A percentile compares a stretch with the other conserved stretches of the same genome.
These are phyloP conservation scores for Crotalus viridis DNA, from an alignment of 2,113 vertebrate species.

Conservation along the genomic window DNA sequence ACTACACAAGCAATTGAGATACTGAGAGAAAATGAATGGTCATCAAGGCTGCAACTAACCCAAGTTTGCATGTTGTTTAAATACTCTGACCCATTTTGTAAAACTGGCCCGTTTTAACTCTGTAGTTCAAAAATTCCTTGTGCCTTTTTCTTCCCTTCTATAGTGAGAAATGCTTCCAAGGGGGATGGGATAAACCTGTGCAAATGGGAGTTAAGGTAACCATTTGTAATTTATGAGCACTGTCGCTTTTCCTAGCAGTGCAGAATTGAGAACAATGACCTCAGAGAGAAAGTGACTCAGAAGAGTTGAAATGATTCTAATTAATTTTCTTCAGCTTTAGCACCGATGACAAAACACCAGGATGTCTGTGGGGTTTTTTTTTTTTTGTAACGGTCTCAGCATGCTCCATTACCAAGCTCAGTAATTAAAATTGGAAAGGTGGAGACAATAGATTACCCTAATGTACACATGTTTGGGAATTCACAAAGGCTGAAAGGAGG, in stretches of 20 bases:
- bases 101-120: not conserved
- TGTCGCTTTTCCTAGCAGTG: conserved; percentile 40
- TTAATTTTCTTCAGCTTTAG: conserved; percentile 61
- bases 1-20: not conserved
- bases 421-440: conserved; percentile 60
- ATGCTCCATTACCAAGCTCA: conserved; percentile 44
- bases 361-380: conserved; percentile 11
- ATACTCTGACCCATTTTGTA: not conserved
- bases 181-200: not conserved
- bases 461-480: not conserved
- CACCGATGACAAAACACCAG: conserved; percentile 40
- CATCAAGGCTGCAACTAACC: not conserved
- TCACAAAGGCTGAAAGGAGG: not conserved
- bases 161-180: not conserved
- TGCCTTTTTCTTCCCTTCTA: not conserved
- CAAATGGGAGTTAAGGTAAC: conserved; percentile 16
- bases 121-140: not conserved
- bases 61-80: not conserved
- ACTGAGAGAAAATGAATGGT: not conserved
- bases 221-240: conserved; percentile 54
- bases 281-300: conserved; percentile 39
- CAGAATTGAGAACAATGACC: conserved; percentile 46
- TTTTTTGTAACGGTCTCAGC: conserved; percentile 50
- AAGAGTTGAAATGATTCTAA: conserved; percentile 59
- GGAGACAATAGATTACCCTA: conserved; percentile 35